These are phyloP conservation scores for Tupaia tana DNA, from an alignment of 2,113 vertebrate species.

Conservation along the genomic window DNA sequence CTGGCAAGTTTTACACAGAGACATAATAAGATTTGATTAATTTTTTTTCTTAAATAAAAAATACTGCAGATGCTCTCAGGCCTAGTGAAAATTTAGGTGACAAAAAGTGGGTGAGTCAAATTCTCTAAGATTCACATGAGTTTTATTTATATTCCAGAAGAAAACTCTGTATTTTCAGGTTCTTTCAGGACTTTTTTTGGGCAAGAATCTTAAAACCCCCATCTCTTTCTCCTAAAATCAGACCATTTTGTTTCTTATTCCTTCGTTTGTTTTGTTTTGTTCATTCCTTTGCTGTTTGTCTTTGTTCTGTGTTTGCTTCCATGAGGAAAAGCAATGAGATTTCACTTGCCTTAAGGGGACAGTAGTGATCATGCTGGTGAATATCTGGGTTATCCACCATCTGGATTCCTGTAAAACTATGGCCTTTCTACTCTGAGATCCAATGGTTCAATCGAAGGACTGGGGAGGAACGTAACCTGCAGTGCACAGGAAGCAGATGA, in stretches of 20 bases:
- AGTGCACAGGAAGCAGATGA: neutral
- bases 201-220: constrained; percentile 37
- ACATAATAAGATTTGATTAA: constrained; percentile 51
- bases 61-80: constrained; percentile 66
- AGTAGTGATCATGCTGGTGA: neutral
- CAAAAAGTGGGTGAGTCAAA: constrained; percentile 73
- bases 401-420: neutral
- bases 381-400: neutral
- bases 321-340: neutral
- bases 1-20: neutral
- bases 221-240: constrained; percentile 5
- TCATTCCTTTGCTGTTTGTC: neutral
- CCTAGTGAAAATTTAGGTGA: constrained; percentile 71
- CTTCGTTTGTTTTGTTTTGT: neutral
- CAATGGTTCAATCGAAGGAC: neutral
- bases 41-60: neutral
- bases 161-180: constrained; percentile 60
- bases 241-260: neutral
- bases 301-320: neutral
- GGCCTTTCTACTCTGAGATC: neutral
- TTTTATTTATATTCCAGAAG: constrained; percentile 73
- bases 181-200: constrained; percentile 11
- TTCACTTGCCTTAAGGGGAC: neutral
- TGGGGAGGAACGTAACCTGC: neutral
- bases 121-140: constrained; percentile 58